Percentiles rank a stretch among this genome's conserved stretches.
Evolutionary conservation across 2,797 vertebrate species (phyloP).

Genomic region (Sebastes elongatus): DNA sequence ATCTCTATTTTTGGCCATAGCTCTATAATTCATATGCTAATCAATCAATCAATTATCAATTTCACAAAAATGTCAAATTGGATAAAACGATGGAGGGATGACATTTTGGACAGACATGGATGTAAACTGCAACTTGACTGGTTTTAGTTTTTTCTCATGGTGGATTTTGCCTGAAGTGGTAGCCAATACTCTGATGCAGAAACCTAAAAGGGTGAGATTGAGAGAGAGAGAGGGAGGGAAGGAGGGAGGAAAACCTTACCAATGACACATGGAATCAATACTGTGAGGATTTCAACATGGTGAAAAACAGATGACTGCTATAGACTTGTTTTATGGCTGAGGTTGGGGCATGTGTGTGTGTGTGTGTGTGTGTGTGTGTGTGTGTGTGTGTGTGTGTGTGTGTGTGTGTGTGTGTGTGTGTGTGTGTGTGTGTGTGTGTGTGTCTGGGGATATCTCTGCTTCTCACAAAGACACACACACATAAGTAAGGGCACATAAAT

Average conservation of each 20-base stretch:
- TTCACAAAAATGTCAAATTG: not conserved
- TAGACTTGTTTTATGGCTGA: slow-evolving; percentile 35
- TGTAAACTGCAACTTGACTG: not conserved
- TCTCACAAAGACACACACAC: not conserved
- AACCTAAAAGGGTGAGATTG: not conserved
- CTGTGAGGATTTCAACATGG: slow-evolving; percentile 36
- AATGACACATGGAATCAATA: slow-evolving; percentile 55
- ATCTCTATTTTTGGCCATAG: too few species aligned
- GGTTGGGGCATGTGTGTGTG: not conserved
- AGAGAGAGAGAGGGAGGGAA: not conserved
- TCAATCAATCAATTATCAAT: not conserved
- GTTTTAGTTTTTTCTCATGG: not conserved
- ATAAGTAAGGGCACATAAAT: not conserved
- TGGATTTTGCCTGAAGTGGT: slow-evolving; percentile 1
- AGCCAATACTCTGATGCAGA: slow-evolving; percentile 13
- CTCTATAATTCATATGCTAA: too few species aligned
- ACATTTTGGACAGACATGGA: not conserved
- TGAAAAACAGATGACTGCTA: slow-evolving; percentile 56
- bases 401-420: not conserved
- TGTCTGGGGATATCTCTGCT: not conserved
- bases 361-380: not conserved
- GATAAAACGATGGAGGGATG: not conserved
- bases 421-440: not conserved
- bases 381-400: too few species aligned
- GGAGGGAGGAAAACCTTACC: not conserved